Conservation (phyloP, 53 echinoderm and acorn worm genomes). For the Glandiceps talaboti region DNA sequence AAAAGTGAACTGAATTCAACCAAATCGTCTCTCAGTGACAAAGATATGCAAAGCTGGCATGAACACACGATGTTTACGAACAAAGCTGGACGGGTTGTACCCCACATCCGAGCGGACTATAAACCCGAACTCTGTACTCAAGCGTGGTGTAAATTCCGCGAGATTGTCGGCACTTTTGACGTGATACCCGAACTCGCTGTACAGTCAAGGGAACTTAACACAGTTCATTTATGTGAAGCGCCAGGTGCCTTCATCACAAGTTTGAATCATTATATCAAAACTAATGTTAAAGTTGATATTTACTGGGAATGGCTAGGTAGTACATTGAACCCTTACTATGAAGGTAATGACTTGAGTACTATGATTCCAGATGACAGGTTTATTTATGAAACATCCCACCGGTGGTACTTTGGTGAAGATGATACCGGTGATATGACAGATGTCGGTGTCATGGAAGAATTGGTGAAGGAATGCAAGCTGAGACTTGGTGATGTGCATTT, state of each 20-base stretch:
- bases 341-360: slow-evolving; percentile 48
- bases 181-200: slow-evolving; percentile 20
- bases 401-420: slow-evolving; percentile 87
- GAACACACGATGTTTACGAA: slow-evolving; percentile 73
- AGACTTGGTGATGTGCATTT: slow-evolving; percentile 37
- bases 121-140: slow-evolving; percentile 78
- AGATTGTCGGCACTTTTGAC: slow-evolving; percentile 39
- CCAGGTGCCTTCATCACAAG: slow-evolving; percentile 94
- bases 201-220: slow-evolving; percentile 15
- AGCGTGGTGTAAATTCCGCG: slow-evolving; percentile 95
- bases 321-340: slow-evolving; percentile 88
- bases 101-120: slow-evolving; percentile 24
- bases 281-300: slow-evolving; percentile 8
- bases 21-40: slow-evolving; percentile 65
- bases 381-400: slow-evolving; percentile 43
- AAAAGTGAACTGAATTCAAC: slow-evolving; percentile 47
- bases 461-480: slow-evolving; percentile 19
- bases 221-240: slow-evolving; percentile 89
- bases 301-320: slow-evolving; percentile 80
- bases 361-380: slow-evolving; percentile 87
- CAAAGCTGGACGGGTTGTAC: slow-evolving; percentile 32
- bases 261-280: slow-evolving; percentile 77
- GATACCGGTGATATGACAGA: slow-evolving; percentile 79
- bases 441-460: slow-evolving; percentile 27
- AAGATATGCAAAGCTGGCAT: slow-evolving; percentile 79